A percentile compares a stretch with the other conserved stretches of the same genome.
Conservation (phyloP, 2,797 vertebrate species). For the Helarctos malayanus region DNA sequence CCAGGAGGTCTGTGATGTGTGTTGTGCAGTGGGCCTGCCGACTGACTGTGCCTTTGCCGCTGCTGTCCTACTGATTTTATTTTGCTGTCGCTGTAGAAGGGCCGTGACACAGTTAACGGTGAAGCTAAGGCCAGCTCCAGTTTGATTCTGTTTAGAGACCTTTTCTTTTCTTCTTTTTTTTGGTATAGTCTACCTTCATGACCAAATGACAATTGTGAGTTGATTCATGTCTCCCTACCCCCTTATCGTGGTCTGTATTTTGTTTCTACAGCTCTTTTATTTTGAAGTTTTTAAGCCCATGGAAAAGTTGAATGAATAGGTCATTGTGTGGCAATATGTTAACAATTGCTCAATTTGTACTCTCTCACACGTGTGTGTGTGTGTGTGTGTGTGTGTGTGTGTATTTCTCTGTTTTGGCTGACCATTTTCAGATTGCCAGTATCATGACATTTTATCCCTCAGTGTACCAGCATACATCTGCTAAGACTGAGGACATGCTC, state of each 20-base stretch:
- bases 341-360: background rate
- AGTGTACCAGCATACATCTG: background rate
- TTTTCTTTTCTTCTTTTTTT: background rate
- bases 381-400: background rate
- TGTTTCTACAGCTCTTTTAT: background rate
- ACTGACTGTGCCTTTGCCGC: background rate
- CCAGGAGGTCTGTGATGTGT: background rate
- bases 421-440: background rate
- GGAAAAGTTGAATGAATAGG: background rate
- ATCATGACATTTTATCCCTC: background rate
- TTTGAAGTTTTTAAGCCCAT: slow-evolving; percentile 18
- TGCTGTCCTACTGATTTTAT: background rate
- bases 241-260: background rate
- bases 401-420: background rate
- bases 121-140: background rate
- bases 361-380: background rate
- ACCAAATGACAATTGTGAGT: background rate
- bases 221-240: background rate
- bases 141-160: slow-evolving; percentile 31
- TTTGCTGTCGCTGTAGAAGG: background rate
- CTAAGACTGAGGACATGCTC: background rate
- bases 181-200: background rate
- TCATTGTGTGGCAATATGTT: background rate
- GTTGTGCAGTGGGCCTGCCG: background rate
- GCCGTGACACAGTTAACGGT: background rate